These are phyloP conservation scores for Pangasianodon gigas DNA, from an alignment of 2,113 vertebrate species.

Conservation along the genomic window DNA sequence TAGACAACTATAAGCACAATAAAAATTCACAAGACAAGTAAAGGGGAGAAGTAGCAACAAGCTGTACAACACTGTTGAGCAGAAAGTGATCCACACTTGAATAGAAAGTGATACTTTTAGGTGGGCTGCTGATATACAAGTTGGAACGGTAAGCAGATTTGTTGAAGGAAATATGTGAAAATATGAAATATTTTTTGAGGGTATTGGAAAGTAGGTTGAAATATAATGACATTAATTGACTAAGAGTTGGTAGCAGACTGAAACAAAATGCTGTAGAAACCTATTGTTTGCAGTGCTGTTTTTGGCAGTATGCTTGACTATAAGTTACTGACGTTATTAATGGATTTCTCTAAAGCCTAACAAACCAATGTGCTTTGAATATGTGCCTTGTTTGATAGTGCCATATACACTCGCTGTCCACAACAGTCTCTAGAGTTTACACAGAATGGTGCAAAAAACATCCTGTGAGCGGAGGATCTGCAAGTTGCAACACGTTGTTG, in stretches of 20 bases:
- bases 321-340: neutral
- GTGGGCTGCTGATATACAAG: neutral
- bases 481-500: too few species aligned
- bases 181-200: neutral
- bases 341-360: neutral
- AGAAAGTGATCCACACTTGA: neutral
- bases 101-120: neutral
- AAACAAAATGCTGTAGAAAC: neutral
- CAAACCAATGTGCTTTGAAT: neutral
- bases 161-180: neutral
- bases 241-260: neutral
- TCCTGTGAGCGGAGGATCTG: too few species aligned
- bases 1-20: constrained; percentile 61
- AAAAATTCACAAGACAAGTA: constrained; percentile 23
- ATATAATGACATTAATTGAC: neutral
- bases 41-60: neutral
- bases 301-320: neutral
- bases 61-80: neutral
- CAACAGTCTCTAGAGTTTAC: too few species aligned
- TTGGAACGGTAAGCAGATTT: neutral
- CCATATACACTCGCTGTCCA: neutral
- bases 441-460: too few species aligned
- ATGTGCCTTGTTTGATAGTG: neutral
- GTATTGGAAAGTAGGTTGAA: neutral
- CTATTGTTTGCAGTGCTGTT: neutral